A percentile compares a stretch with the other conserved stretches of the same genome.
Conservation (phyloP, 2,113 vertebrate species). For the Muntiacus reevesi region DNA sequence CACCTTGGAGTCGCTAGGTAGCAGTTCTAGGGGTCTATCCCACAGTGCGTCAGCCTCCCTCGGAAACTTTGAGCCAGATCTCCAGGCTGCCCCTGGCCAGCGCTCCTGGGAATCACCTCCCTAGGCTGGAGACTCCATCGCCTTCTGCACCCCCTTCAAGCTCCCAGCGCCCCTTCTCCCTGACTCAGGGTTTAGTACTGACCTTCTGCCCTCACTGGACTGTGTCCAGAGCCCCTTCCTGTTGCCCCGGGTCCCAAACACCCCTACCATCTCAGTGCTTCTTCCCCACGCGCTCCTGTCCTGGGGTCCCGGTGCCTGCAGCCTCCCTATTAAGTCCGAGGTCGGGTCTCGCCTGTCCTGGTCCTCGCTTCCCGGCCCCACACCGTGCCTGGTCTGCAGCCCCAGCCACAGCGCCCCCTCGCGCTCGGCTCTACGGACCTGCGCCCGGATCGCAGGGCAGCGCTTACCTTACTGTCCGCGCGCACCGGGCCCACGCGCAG, state of each 20-base stretch:
- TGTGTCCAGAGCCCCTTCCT: not conserved
- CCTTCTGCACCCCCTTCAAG: not conserved
- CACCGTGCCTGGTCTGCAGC: not conserved
- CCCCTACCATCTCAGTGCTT: not conserved
- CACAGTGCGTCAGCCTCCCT: not conserved
- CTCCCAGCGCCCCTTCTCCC: not conserved
- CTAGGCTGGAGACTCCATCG: not conserved
- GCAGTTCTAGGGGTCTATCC: not conserved
- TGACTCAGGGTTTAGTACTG: not conserved
- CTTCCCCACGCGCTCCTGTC: not conserved
- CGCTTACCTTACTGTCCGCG: conserved; percentile 58
- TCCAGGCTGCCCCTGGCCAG: not conserved
- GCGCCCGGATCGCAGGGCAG: not conserved
- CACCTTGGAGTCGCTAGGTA: not conserved
- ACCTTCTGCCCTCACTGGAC: not conserved
- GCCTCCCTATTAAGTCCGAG: not conserved
- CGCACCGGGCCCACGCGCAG: not conserved
- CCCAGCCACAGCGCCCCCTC: conserved; percentile 39
- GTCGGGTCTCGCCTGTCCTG: not conserved
- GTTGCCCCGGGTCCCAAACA: not conserved
- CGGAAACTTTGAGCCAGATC: not conserved
- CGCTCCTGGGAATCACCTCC: not conserved
- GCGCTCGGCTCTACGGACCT: not conserved
- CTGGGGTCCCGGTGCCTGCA: not conserved
- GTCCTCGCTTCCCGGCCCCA: fast-evolving